phyloP scores from a whole-genome alignment of 2,113 vertebrate genomes.

The Hydrolagus affinis region DNA sequence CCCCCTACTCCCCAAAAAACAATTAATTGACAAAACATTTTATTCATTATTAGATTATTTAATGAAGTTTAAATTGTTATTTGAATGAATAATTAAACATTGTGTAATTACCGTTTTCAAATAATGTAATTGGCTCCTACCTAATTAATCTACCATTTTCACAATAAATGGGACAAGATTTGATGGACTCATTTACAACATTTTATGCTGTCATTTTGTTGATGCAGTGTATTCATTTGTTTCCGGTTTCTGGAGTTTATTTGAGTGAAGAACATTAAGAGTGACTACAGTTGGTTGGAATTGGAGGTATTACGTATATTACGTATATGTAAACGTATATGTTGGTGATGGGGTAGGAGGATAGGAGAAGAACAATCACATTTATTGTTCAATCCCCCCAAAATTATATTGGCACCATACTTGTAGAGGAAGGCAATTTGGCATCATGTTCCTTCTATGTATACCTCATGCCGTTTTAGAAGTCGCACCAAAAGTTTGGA shows the following conservation, averaged over 20 bases:
- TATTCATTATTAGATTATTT: conserved; percentile 77
- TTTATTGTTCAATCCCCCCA: neutral
- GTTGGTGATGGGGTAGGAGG: neutral
- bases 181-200: conserved; percentile 26
- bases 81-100: conserved; percentile 31
- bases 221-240: conserved; percentile 1
- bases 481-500: neutral
- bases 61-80: conserved; percentile 48
- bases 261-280: neutral
- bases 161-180: conserved; percentile 27
- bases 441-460: neutral
- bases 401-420: neutral
- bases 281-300: neutral
- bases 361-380: no score
- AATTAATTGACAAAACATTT: conserved; percentile 76
- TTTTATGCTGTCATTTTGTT: conserved; percentile 14
- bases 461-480: neutral
- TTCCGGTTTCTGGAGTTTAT: neutral
- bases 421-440: neutral
- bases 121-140: conserved; percentile 19
- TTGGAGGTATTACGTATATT: no score
- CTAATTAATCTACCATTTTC: conserved; percentile 29
- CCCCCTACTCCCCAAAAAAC: conserved; percentile 46
- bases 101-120: conserved; percentile 28
- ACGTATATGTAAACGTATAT: neutral